These are phyloP conservation scores for Indicator maculatus DNA, from an alignment of 2,113 vertebrate genomes.

Conservation along the genomic window DNA sequence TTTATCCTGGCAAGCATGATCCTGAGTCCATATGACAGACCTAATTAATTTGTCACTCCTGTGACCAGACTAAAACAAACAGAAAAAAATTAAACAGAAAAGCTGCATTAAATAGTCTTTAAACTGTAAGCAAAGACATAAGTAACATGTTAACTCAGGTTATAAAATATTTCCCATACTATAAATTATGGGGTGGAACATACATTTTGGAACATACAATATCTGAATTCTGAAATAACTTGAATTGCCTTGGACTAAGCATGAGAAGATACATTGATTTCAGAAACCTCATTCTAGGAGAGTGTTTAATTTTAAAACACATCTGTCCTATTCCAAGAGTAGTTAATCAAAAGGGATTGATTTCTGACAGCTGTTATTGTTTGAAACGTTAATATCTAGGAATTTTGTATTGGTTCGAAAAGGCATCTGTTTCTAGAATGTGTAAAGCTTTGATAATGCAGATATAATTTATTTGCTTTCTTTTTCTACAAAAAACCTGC, in stretches of 20 bases:
- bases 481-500: conserved; percentile 48
- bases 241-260: not conserved
- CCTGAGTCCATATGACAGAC: not conserved
- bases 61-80: not conserved
- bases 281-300: not conserved
- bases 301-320: conserved; percentile 24
- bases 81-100: not conserved
- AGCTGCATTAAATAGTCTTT: not conserved
- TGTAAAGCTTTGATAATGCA: conserved; percentile 60
- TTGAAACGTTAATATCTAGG: conserved; percentile 56
- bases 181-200: not conserved
- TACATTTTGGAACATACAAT: too few species aligned
- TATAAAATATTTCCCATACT: not conserved
- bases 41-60: not conserved
- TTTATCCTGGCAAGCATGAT: not conserved
- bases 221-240: not conserved
- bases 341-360: conserved; percentile 36
- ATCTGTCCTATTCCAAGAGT: not conserved
- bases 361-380: conserved; percentile 59
- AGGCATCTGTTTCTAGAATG: conserved; percentile 59
- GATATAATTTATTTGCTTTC: conserved; percentile 57
- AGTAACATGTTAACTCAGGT: not conserved
- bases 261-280: not conserved
- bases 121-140: not conserved
- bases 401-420: conserved; percentile 49